Base-by-base conservation (phyloP, 2,888 invertebrate genomes). In the Diloba caeruleocephala region DNA sequence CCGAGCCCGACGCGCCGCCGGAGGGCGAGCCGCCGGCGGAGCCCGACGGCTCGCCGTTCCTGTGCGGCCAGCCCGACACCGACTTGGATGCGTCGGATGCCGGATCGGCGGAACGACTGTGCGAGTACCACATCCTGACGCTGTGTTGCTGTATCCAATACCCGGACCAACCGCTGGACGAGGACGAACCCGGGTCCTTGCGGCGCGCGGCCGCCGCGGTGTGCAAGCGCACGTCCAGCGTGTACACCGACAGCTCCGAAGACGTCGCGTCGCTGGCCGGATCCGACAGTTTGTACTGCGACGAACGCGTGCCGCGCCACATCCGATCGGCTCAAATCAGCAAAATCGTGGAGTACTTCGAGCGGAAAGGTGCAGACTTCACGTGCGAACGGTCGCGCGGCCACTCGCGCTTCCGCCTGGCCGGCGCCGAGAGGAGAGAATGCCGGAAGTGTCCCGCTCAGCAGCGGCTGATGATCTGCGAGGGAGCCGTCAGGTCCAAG, bases 331-430 rank as follows among this genome's bases (percentile, higher is more conserved):
- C 96, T 65, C 95, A 96, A 82, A 97, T 97, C 69, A 96, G 97
- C 38, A 96, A 96, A 79, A 98, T 98, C 71, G 98, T 98, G 19
- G 97, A 98, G 78, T 98, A 98, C 86, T 98, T 98, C 87, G 98
- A 98, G 88, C 93, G 96, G 37, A 96, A 97, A 82, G 95, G 96
- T 39, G 95, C 94, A 17, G 94, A 92, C 61, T 91, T 94, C 76
- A 87, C 94, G 66, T 94, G 94, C 77, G 85, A 83, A 64, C 81
- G 93, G 1, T 85, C 89, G 25, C 86, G 86, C 25, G 84, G 82
- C 6, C 81, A 76, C 65, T 78, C 76, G 58, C 77, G 76, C 57
- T 77, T 68, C 71, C 76, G 78, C 25, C 65, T 75, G 71, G 41
- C 49, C 36, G 43, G 21, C n/a, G 15, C 21, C 7, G 15, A 8